Percentiles rank a stretch among this genome's conserved stretches.
Conservation (phyloP, 2,888 invertebrate genomes). For the Helobdella robusta region DNA sequence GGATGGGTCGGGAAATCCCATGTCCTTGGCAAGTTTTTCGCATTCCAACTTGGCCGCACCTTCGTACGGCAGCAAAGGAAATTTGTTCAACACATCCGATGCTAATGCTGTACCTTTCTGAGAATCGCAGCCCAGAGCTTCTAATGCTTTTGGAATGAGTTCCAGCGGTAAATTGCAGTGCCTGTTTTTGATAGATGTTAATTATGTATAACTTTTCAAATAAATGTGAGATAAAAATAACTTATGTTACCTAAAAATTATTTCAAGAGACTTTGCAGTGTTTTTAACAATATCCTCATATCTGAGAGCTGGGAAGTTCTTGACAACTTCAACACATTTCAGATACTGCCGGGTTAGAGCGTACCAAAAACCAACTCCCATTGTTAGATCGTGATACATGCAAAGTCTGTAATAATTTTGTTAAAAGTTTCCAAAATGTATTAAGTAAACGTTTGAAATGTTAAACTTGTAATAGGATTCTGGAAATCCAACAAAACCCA, state of each 20-base stretch:
- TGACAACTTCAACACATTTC: slow-evolving; percentile 3
- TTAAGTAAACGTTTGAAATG: background rate
- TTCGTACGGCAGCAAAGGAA: slow-evolving; percentile 6
- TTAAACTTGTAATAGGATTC: slow-evolving; percentile 16
- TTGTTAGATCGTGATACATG: slow-evolving; percentile 12
- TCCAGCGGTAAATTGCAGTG: slow-evolving; percentile 25
- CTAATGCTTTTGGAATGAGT: slow-evolving; percentile 8
- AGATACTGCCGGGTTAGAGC: slow-evolving; percentile 19
- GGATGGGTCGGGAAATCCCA: slow-evolving; percentile 22
- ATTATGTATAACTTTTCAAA: too few relatives aligned
- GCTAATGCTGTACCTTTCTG: slow-evolving; percentile 26
- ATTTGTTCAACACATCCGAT: slow-evolving; percentile 12
- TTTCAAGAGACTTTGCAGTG: background rate
- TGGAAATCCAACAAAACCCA: slow-evolving; percentile 18
- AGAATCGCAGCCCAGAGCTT: slow-evolving; percentile 27
- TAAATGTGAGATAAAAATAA: too few relatives aligned
- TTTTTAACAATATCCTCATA: slow-evolving; percentile 8
- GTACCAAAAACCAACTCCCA: slow-evolving; percentile 23
- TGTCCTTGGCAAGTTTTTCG: slow-evolving; percentile 15
- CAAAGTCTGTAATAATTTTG: too few relatives aligned
- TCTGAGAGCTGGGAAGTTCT: slow-evolving; percentile 23
- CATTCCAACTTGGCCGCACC: slow-evolving; percentile 18
- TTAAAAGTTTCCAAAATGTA: too few relatives aligned
- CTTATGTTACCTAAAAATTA: slow-evolving; percentile 2
- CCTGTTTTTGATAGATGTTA: too few relatives aligned